Base-by-base conservation (phyloP, 1,140 invertebrate species). In the Chelonus insularis region DNA sequence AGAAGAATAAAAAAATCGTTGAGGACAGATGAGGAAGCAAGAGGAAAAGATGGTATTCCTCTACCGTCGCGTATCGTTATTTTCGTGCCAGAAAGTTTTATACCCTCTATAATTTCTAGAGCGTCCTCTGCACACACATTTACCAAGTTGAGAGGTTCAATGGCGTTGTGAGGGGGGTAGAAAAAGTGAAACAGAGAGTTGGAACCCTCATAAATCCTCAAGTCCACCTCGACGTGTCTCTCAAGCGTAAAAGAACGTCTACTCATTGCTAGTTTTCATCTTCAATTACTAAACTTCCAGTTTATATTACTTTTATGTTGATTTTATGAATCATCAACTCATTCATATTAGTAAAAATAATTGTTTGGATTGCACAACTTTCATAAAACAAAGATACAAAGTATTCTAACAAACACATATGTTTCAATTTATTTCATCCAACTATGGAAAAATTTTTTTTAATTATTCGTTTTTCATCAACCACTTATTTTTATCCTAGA, bases 1-100 rank as follows among this genome's bases (percentile, higher is more conserved):
- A 43, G 8, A 12, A 55, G 34, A 29, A 16, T 16, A 55, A 39
- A 39, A 37, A 39, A 29, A 18, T 12, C 11, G 32, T 37, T 9
- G 34, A 4, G 52, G 36, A 55, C 52, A 55, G 52, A 55, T 29
- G 21, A 21, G 52, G 12, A 37, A 37, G 52, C 52, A 39, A 55
- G 52, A 37, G 16, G 7, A 55, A 55, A 55, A 55, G 52, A 55
- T 55, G 52, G 52, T 55, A 37, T 55, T 37, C 18, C 18, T 34
- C 18, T 37, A 36, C 32, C 14, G 52, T 55, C 32, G 34, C 52
- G 52, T 55, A 55, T 55, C 52, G 36, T 55, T 55, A 55, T 55
- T 55, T 55, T 55, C 34, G 52, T 55, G 34, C 52, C 18, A 29
- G 52, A 37, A 55, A 37, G 52, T 55, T 55, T 55, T 55, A 55